These are phyloP conservation scores for Anabacerthia variegaticeps DNA, from an alignment of 2,797 vertebrate genomes.

Conservation along the genomic window DNA sequence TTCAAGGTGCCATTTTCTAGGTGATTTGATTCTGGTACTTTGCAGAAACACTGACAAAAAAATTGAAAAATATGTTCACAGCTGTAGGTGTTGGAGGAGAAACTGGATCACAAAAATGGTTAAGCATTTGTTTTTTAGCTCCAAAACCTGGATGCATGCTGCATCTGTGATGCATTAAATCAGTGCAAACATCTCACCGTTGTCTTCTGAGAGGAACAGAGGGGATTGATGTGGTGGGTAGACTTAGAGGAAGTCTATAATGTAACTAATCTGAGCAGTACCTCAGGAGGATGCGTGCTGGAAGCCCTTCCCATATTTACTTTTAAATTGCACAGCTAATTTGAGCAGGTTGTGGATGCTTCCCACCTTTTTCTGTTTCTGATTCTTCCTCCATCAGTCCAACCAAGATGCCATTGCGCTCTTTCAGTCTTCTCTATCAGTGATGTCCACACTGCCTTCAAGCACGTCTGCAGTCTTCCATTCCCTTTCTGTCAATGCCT, in stretches of 20 bases:
- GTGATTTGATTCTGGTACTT: neutral
- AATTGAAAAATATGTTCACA: neutral
- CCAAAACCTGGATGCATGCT: neutral
- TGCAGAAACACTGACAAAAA: neutral
- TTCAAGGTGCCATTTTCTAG: neutral
- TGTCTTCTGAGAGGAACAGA: neutral
- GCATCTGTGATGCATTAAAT: neutral
- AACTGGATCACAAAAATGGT: neutral
- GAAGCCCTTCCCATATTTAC: neutral
- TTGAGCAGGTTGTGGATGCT: neutral
- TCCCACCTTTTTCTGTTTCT: neutral
- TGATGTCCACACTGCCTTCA: neutral
- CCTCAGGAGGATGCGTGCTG: neutral
- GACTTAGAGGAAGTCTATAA: neutral
- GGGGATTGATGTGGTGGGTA: neutral
- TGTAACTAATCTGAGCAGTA: neutral
- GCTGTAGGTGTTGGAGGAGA: neutral
- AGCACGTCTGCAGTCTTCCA: neutral
- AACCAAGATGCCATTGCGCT: neutral
- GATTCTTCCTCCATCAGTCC: neutral
- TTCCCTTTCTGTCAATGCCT: neutral
- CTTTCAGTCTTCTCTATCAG: neutral
- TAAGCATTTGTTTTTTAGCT: neutral
- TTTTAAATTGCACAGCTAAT: neutral
- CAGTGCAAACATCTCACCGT: neutral